Evolutionary conservation across 2,797 vertebrate genomes (phyloP).

Genomic region (Ambastaia sidthimunki): DNA sequence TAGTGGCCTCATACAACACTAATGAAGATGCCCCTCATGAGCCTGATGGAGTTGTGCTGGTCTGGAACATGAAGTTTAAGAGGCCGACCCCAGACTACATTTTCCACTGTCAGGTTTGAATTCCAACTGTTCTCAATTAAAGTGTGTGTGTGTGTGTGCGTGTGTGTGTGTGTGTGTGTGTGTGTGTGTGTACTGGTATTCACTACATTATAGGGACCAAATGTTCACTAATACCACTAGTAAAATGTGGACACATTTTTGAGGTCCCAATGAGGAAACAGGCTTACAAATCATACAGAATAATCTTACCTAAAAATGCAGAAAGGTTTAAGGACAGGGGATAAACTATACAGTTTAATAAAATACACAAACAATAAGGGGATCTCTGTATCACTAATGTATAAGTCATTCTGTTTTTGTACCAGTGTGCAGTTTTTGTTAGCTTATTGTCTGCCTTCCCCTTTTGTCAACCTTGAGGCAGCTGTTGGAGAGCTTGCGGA

Average conservation of each 20-base stretch:
- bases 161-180: too few species aligned
- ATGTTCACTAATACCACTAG: too few species aligned
- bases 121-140: not conserved
- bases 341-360: not conserved
- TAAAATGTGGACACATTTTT: too few species aligned
- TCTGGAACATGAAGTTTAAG: constrained; percentile 93
- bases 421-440: not conserved
- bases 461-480: not conserved
- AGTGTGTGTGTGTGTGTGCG: not conserved
- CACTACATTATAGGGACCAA: too few species aligned
- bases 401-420: not conserved
- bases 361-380: constrained; percentile 21
- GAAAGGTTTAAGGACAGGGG: too few species aligned
- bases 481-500: not conserved
- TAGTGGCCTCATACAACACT: constrained; percentile 88
- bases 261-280: too few species aligned
- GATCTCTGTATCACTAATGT: not conserved
- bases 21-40: constrained; percentile 88
- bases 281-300: too few species aligned
- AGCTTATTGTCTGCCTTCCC: not conserved
- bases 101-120: constrained; percentile 88
- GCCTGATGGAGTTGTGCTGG: constrained; percentile 86
- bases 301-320: too few species aligned
- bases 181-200: too few species aligned
- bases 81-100: constrained; percentile 87